Evolutionary conservation across 1,140 invertebrate genomes (phyloP), one percentile per base, ranked within the genome.

Genomic region (Calliphora vicina): DNA sequence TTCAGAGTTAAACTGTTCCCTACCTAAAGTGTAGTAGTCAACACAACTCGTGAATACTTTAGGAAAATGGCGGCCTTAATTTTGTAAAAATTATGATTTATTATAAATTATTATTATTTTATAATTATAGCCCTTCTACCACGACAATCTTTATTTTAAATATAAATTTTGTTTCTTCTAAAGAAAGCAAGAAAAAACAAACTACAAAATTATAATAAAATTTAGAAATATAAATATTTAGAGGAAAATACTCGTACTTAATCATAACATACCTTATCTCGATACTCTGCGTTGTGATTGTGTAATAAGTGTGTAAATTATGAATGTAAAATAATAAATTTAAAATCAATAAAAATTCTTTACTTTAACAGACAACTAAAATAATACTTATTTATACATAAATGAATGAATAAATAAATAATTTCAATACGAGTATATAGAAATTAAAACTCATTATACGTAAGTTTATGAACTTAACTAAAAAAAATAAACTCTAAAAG

Each of bases 251-350:
- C 35, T 2, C 1, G 35, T 73, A 73, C n/a, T 61, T 78, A 43
- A 67, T 61, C 74, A 72, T 27, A 83, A 81, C 81, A 82, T 76
- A 84, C 82, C 73, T 84, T 84, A 84, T 84, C 83, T 82, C 76
- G 88, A 89, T 85, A 89, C 88, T 89, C 88, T 89, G 88, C 88
- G 88, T 89, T 89, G 88, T 89, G 88, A 89, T 89, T 88, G 88
- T 88, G 87, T 88, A 87, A 88, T 89, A 89, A 87, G 88, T 88
- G 86, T 86, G 86, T 87, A 83, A 83, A 83, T 80, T 72, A 50
- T 42, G 23, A 78, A 43, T 78, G 74, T 78, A 78, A 78, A 78
- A 83, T 76, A 81, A 50, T 50, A 20, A 81, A 61, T 35, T 78
- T 42, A 29, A 43, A 43, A 35, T 13, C 20, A 27, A 50, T 27